Conservation (phyloP, 2,113 vertebrate genomes). For the Lophius piscatorius region DNA sequence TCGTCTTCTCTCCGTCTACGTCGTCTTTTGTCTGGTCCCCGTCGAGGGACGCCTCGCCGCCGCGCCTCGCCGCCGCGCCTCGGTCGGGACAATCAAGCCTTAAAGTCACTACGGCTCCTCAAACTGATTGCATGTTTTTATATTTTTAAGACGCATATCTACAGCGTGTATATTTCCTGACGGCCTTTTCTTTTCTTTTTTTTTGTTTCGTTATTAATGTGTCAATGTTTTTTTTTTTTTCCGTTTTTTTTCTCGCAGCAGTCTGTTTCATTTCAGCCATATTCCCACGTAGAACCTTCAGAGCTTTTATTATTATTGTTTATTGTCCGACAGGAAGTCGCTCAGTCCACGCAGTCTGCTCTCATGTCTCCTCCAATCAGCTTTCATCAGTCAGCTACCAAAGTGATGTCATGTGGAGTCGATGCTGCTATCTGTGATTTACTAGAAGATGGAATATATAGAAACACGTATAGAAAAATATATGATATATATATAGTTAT, state of each 20-base stretch:
- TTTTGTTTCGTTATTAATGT: no score
- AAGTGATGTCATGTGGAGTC: conserved; percentile 81
- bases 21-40: conserved; percentile 52
- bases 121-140: conserved; percentile 77
- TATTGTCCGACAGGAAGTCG: conserved; percentile 47
- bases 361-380: conserved; percentile 44
- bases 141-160: conserved; percentile 81
- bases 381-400: conserved; percentile 76
- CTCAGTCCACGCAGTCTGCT: conserved; percentile 40
- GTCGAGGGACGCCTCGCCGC: conserved; percentile 53
- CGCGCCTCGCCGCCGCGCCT: conserved; percentile 43
- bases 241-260: conserved; percentile 59
- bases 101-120: conserved; percentile 72
- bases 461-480: conserved; percentile 75
- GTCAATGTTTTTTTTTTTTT: conserved; percentile 74
- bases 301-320: conserved; percentile 72
- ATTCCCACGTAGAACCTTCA: conserved; percentile 70
- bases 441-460: conserved; percentile 77
- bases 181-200: conserved; percentile 80
- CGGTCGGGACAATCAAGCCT: conserved; percentile 73
- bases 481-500: conserved; percentile 48
- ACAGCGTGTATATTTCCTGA: conserved; percentile 77
- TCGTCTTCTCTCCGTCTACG: conserved; percentile 62
- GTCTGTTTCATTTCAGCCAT: conserved; percentile 74
- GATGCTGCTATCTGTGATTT: conserved; percentile 86